Base-by-base conservation (phyloP, 2,113 vertebrate species). In the Centropus bengalensis region DNA sequence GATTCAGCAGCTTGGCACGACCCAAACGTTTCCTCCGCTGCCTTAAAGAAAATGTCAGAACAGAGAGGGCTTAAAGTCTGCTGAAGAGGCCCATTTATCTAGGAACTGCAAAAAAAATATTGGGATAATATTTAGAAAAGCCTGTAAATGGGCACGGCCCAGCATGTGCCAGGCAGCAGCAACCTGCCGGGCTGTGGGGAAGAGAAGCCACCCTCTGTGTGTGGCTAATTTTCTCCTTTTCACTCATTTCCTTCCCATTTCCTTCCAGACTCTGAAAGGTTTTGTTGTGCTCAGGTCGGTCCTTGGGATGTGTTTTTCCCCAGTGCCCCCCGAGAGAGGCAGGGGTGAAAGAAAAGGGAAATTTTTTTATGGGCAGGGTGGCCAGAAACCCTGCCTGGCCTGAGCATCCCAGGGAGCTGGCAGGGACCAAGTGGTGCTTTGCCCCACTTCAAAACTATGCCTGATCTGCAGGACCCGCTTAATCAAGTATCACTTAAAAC, bases 121-220 rank as follows among this genome's bases (percentile, higher is more conserved):
- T 94, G 82, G 89, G 89, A 93, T 91, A 94, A 94, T 93, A 92
- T 96, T 93, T 95, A 54, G 93, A 85, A 82, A 97, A 93, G 73
- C 69, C 62, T 56, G 59, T 26, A n/a, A 91, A 87, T 8, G 66
- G 62, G 49, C 63, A 93, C 12, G 28, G 82, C 88, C 69, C 95
- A 71, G 79, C 10, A 3, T 42, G 91, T 38, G 73, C 76, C 0
- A 3, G 62, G 67, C 64, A 68, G 66, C 74, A 87, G 81, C 58
- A 84, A 82, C 74, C 89, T 93, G 91, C 5, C 0, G 1, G 78
- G 58, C 56, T 1, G 13, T 0, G 28, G 51, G 75, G 17, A 47
- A 22, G 47, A 45, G 49, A 86, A 88, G 68, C 86, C 62, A 74
- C 76, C 80, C 82, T 90, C 83, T 55, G 58, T 1, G 22, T 66